Percentiles rank a stretch among this genome's conserved stretches.
Evolutionary conservation across 2,113 vertebrate genomes (phyloP).

Genomic region (Dasypus novemcinctus): DNA sequence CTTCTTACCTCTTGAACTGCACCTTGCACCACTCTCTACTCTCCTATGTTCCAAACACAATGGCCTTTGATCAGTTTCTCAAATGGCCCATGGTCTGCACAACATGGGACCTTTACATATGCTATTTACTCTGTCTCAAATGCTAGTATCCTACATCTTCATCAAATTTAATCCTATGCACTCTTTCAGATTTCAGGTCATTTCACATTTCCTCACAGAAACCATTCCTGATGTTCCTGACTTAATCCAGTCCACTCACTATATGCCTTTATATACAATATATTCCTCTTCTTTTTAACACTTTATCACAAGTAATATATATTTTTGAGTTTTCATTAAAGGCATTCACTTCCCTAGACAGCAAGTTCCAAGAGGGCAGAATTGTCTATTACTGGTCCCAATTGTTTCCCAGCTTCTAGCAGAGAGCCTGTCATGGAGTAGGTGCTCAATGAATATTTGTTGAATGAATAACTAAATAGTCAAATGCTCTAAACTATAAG

Average conservation of each 20-base stretch:
- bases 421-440: not conserved
- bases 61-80: not conserved
- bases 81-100: not conserved
- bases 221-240: not conserved
- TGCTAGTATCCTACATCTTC: not conserved
- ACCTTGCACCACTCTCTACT: not conserved
- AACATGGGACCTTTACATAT: not conserved
- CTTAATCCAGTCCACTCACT: not conserved
- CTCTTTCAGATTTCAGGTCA: slow-evolving; percentile 26
- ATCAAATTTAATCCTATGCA: slow-evolving; percentile 20
- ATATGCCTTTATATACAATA: not conserved
- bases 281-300: slow-evolving; percentile 21
- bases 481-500: slow-evolving; percentile 28
- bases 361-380: not conserved
- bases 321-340: slow-evolving; percentile 38
- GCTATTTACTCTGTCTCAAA: not conserved
- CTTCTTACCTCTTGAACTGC: not conserved
- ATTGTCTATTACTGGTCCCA: not conserved
- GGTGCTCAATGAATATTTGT: not conserved
- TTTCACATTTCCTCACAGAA: not conserved
- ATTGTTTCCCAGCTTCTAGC: not conserved
- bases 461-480: too few relatives aligned
- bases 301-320: slow-evolving; percentile 1
- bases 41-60: slow-evolving; percentile 1
- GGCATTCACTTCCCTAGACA: slow-evolving; percentile 9